Percentiles rank a stretch among this genome's conserved stretches.
phyloP scores from a whole-genome alignment of 2,888 invertebrate genomes.

The Campoletis raptor region DNA sequence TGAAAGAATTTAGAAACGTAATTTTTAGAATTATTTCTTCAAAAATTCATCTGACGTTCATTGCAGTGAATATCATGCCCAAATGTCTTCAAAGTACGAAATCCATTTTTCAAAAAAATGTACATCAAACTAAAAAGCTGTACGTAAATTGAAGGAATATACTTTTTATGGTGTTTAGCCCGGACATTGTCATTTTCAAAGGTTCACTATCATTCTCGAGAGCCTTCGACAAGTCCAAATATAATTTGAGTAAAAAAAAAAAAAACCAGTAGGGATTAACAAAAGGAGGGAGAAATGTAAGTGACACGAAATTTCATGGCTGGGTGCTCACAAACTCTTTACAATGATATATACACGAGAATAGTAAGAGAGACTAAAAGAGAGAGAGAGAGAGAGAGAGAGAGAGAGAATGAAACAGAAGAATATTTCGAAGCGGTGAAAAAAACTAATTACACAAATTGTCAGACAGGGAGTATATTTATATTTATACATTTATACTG shows the following conservation, averaged over 20 bases:
- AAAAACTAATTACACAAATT: constrained; percentile 77
- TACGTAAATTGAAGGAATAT: background rate
- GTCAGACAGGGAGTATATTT: constrained; percentile 66
- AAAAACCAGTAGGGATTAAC: constrained; percentile 29
- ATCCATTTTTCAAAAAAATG: background rate
- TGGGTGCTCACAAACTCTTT: constrained; percentile 54
- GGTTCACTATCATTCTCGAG: background rate
- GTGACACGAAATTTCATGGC: constrained; percentile 58
- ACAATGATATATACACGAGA: constrained; percentile 37
- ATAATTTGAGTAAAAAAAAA: constrained; percentile 22
- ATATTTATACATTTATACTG: constrained; percentile 42
- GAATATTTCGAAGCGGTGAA: constrained; percentile 37
- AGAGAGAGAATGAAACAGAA: constrained; percentile 12
- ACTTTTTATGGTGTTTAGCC: background rate
- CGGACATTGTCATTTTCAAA: background rate
- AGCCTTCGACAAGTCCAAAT: constrained; percentile 3
- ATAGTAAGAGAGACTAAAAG: background rate
- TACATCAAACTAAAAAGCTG: background rate
- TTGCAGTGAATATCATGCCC: background rate
- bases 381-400: background rate
- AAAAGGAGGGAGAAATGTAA: constrained; percentile 20
- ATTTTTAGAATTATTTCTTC: background rate
- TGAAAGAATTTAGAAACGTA: background rate
- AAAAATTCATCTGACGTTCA: background rate
- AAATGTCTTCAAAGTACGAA: background rate